Percentiles rank a stretch among this genome's conserved stretches.
phyloP scores from a whole-genome alignment of 2,797 vertebrate genomes.

The Coccyzus lansbergi region DNA sequence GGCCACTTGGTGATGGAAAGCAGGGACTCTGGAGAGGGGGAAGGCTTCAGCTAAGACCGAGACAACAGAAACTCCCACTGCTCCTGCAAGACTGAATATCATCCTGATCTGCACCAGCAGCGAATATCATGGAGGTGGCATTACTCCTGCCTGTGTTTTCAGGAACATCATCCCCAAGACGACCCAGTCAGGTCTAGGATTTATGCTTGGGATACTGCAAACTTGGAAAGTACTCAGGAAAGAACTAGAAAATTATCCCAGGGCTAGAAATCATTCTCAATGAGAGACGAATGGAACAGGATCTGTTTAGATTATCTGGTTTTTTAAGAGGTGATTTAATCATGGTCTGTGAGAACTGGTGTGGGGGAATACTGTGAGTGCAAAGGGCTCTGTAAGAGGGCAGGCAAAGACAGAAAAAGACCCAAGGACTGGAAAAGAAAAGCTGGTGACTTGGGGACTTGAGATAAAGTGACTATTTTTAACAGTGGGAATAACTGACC shows the following conservation, averaged over 20 bases:
- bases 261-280: slow-evolving; percentile 49
- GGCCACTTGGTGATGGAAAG: background rate
- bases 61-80: background rate
- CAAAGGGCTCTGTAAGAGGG: slow-evolving; percentile 49
- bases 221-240: slow-evolving; percentile 36
- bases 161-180: background rate
- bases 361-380: background rate
- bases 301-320: slow-evolving; percentile 61
- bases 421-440: slow-evolving; percentile 7
- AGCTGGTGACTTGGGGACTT: background rate
- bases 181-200: background rate
- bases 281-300: slow-evolving; percentile 8
- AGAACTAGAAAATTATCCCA: slow-evolving; percentile 27
- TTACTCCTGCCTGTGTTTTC: background rate
- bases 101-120: background rate
- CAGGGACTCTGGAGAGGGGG: background rate
- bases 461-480: slow-evolving; percentile 60
- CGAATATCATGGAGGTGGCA: background rate
- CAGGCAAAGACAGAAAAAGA: slow-evolving; percentile 43
- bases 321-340: slow-evolving; percentile 65
- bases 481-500: slow-evolving; percentile 49
- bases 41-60: background rate
- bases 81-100: background rate
- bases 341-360: slow-evolving; percentile 44
- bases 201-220: background rate